Evolutionary conservation across 2,797 vertebrate genomes (phyloP).

Genomic region (Lutra lutra): DNA sequence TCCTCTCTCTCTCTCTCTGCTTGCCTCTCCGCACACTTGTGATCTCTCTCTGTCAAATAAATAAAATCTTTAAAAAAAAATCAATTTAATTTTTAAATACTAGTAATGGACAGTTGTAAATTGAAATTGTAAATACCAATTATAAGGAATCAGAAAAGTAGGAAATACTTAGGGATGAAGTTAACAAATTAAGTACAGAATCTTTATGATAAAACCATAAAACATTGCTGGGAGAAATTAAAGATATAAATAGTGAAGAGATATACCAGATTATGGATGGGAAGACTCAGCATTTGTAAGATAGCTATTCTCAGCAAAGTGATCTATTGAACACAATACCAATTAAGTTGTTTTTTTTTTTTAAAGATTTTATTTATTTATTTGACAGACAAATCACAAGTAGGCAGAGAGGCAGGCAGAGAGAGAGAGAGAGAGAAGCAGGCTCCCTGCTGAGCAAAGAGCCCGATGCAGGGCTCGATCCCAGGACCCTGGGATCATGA

Average conservation of each 20-base stretch:
- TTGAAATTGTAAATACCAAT: neutral
- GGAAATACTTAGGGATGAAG: constrained; percentile 3
- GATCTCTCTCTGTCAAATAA: no score
- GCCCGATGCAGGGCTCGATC: no score
- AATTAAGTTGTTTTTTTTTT: neutral
- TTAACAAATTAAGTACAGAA: neutral
- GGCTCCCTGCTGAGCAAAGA: no score
- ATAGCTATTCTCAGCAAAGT: neutral
- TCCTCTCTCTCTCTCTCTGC: no score
- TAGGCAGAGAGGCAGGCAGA: no score
- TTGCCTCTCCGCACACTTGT: no score
- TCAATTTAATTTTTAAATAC: neutral
- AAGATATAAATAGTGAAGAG: neutral
- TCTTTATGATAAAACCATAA: neutral
- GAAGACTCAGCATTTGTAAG: neutral
- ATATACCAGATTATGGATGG: neutral
- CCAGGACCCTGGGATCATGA: no score
- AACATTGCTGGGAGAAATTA: constrained; percentile 5
- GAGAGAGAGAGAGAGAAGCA: no score
- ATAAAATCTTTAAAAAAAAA: no score
- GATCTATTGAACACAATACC: neutral
- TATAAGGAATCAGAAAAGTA: neutral
- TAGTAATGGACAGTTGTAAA: neutral
- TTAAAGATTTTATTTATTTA: no score
- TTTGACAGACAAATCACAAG: no score